These are phyloP conservation scores for Steinernema hermaphroditum DNA, from an alignment of 2,888 invertebrate species.

Conservation along the genomic window DNA sequence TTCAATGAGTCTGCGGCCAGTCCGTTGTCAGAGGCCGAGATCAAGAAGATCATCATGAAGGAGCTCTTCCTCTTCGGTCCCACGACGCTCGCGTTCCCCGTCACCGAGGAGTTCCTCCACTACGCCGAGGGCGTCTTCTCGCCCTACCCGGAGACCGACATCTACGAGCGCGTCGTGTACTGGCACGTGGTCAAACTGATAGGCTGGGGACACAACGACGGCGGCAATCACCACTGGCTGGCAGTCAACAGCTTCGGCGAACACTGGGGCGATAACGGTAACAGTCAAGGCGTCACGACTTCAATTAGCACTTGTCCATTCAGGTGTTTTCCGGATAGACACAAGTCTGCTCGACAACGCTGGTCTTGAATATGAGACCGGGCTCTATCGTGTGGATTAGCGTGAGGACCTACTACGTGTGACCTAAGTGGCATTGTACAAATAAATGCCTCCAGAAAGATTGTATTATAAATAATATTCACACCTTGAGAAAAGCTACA, in stretches of 20 bases:
- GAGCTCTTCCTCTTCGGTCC: slow-evolving; percentile 61
- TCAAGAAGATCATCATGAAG: slow-evolving; percentile 60
- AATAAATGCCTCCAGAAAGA: background rate
- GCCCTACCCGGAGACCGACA: slow-evolving; percentile 60
- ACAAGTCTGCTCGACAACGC: slow-evolving; percentile 61
- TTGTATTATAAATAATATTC: slow-evolving; percentile 16
- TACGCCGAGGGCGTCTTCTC: slow-evolving; percentile 61
- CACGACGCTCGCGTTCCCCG: slow-evolving; percentile 65
- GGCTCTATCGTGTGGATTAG: slow-evolving; percentile 36
- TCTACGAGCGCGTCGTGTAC: slow-evolving; percentile 62
- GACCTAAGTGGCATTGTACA: slow-evolving; percentile 3
- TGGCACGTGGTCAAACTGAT: slow-evolving; percentile 65
- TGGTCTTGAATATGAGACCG: slow-evolving; percentile 64
- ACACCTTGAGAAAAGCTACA: too few species aligned
- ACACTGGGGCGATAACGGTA: slow-evolving; percentile 65
- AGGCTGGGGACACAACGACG: slow-evolving; percentile 62
- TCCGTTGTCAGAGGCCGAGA: slow-evolving; percentile 48
- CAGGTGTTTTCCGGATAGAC: slow-evolving; percentile 63
- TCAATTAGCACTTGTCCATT: slow-evolving; percentile 25
- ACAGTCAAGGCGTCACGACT: background rate
- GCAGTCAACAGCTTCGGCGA: slow-evolving; percentile 63
- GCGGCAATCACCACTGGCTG: slow-evolving; percentile 60
- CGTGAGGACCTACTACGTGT: background rate
- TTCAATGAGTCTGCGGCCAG: slow-evolving; percentile 56
- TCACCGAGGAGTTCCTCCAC: slow-evolving; percentile 65